A percentile compares a stretch with the other conserved stretches of the same genome.
phyloP scores from a whole-genome alignment of 2,113 vertebrate genomes.

The Penelope pileata region DNA sequence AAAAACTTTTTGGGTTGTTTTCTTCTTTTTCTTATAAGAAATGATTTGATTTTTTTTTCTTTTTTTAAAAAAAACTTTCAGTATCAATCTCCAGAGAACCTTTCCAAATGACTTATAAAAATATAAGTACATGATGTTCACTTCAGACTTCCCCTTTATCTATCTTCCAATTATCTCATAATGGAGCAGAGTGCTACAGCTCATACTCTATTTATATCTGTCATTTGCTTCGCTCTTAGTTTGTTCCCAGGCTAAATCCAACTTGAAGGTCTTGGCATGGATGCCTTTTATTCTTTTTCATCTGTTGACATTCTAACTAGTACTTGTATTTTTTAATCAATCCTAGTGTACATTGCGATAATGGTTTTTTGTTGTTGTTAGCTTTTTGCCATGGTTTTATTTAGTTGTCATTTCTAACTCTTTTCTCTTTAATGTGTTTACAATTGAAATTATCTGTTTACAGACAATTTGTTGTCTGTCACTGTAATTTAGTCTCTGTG shows the following conservation, averaged over 20 bases:
- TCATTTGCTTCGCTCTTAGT: constrained; percentile 52
- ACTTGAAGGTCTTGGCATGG: constrained; percentile 8
- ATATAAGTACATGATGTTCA: constrained; percentile 62
- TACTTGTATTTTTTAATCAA: constrained; percentile 6
- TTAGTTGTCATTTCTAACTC: constrained; percentile 3
- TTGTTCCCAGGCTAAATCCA: constrained; percentile 34
- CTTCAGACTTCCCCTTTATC: constrained; percentile 55
- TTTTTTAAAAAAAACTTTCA: neutral
- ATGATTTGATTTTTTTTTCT: constrained; percentile 3
- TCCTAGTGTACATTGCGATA: neutral
- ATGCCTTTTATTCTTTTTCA: neutral
- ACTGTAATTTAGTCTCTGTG: neutral
- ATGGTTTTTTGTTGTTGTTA: neutral
- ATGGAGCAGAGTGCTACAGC: constrained; percentile 50
- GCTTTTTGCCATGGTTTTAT: neutral
- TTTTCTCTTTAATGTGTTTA: neutral
- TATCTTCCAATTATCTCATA: constrained; percentile 61
- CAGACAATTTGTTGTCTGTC: neutral
- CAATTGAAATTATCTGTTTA: neutral
- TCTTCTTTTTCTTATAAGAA: neutral
- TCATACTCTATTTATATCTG: constrained; percentile 63
- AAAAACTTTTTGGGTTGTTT: constrained; percentile 32
- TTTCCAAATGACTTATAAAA: constrained; percentile 36
- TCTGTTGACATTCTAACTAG: neutral
- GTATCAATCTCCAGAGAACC: constrained; percentile 34